Evolutionary conservation across 2,797 vertebrate species (phyloP).

Genomic region (Euthynnus affinis): DNA sequence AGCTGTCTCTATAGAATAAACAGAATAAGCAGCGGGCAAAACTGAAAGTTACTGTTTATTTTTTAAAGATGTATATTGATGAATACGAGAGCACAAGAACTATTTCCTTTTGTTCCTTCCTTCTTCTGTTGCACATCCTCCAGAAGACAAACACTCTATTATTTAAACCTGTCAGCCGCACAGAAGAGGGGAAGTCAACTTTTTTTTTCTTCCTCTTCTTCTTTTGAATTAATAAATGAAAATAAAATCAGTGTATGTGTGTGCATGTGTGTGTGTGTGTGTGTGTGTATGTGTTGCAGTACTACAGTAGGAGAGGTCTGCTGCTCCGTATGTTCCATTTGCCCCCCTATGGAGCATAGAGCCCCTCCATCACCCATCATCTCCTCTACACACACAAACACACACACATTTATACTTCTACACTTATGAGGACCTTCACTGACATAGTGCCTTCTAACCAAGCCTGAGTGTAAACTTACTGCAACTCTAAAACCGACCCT

Average conservation of each 20-base stretch:
- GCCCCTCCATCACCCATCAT: slow-evolving; percentile 78
- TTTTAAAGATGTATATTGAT: slow-evolving; percentile 46
- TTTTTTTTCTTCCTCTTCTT: slow-evolving; percentile 34
- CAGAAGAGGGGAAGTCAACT: slow-evolving; percentile 54
- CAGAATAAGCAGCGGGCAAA: neutral
- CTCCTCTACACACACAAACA: slow-evolving; percentile 38
- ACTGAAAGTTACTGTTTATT: slow-evolving; percentile 13
- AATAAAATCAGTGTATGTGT: slow-evolving; percentile 38
- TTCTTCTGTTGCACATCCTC: slow-evolving; percentile 68
- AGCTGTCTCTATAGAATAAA: neutral
- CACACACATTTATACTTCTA: slow-evolving; percentile 18
- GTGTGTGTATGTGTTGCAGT: slow-evolving; percentile 6
- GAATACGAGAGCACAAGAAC: slow-evolving; percentile 16
- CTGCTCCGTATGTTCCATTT: slow-evolving; percentile 77
- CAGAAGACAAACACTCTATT: slow-evolving; percentile 62
- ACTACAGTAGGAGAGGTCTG: slow-evolving; percentile 60
- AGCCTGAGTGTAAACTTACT: neutral
- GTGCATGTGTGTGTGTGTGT: slow-evolving; percentile 12
- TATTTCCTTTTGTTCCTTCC: slow-evolving; percentile 59
- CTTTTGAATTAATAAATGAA: slow-evolving; percentile 71
- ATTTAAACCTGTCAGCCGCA: slow-evolving; percentile 71
- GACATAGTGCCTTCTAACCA: neutral
- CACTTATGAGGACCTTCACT: slow-evolving; percentile 39
- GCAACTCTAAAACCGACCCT: too few relatives aligned
- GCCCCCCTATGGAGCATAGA: slow-evolving; percentile 71